Evolutionary conservation across 1,140 invertebrate genomes (phyloP), one percentile per base, ranked within the genome.

Genomic region (Anoplolepis gracilipes): DNA sequence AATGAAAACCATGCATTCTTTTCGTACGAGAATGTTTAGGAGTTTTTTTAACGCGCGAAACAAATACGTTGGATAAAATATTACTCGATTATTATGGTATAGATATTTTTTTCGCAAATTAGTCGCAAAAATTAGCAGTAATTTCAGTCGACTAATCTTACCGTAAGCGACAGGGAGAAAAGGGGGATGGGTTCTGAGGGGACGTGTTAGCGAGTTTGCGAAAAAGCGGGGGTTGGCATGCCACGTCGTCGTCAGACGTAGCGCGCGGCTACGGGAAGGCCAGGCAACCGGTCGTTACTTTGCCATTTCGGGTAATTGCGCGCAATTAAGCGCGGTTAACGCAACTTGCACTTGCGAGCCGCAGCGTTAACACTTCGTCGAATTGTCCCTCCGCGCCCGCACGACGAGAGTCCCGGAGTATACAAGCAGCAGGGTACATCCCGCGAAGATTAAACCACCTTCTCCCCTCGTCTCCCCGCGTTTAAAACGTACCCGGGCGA

Each of bases 301-400:
- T 67, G 69, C 87, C 87, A 87, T 90, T 90, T 88, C 84, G 79
- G 65, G 84, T 90, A 90, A 90, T 90, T 90, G 87, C 88, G 72
- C 76, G 85, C 81, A 90, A 90, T 90, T 90, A 88, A 86, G 79
- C 87, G 81, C 88, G 87, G 85, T 87, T 90, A 88, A 86, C 88
- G 67, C 79, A 78, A 88, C 81, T 87, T 87, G 73, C 86, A 88
- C 85, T 88, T 88, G 81, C 84, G 81, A 78, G 42, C 78, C 61
- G 42, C 81, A 73, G 57, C 82, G 84, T 88, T 89, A 85, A 81
- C 88, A 86, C 86, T 86, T 89, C 22, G 82, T 79, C 82, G 86
- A 86, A 89, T 89, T 69, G 75, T 72, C 70, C 55, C 16, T 49
- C 62, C 59, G 70, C 28, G 19, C 59, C n/a, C 61, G 61, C 22